phyloP scores from a whole-genome alignment of 2,113 vertebrate species.

The Otis tarda region DNA sequence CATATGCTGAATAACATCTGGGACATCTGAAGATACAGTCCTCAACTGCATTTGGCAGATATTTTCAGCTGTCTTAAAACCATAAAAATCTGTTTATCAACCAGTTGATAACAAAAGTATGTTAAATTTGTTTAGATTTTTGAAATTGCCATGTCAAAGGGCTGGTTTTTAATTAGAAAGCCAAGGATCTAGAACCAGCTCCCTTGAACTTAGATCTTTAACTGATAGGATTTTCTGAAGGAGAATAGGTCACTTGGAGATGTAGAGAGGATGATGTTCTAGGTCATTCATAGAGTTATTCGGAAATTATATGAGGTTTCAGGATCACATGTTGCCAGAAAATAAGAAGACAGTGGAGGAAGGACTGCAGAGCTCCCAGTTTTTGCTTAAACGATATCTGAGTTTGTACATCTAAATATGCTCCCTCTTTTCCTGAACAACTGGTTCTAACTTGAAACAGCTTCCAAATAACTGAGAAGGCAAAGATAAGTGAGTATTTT shows the following conservation, averaged over 20 bases:
- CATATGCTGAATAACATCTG: neutral
- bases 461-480: neutral
- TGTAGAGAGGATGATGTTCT: neutral
- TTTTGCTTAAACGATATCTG: neutral
- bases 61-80: neutral
- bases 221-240: neutral
- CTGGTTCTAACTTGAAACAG: neutral
- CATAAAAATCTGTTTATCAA: neutral
- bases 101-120: neutral
- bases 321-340: neutral
- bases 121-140: neutral
- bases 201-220: neutral
- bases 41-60: neutral
- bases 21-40: neutral
- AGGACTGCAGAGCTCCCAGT: neutral
- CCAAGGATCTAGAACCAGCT: neutral
- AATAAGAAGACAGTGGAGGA: neutral
- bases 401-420: neutral
- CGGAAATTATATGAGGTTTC: neutral
- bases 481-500: neutral
- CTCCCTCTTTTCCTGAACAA: neutral
- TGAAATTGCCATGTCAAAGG: neutral
- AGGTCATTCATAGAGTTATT: neutral
- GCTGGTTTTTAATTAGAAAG: neutral
- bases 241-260: neutral